Conservation (phyloP, 2,888 invertebrate genomes). For the Drosophila neotestacea region DNA sequence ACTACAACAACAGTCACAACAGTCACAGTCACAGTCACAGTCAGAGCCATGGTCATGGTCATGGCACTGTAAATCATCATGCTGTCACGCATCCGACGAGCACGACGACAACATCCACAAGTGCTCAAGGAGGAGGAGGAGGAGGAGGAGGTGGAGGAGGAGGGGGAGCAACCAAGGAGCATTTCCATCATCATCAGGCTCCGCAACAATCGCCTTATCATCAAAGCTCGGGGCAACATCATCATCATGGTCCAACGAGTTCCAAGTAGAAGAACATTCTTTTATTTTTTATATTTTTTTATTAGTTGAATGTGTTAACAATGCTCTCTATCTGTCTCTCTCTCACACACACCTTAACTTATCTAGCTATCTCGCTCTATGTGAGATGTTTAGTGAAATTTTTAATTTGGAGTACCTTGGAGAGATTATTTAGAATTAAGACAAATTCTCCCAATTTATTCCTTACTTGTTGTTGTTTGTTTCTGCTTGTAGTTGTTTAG, state of each 20-base stretch:
- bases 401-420: neutral
- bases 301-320: conserved; percentile 14
- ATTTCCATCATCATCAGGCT: conserved; percentile 39
- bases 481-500: neutral
- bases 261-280: conserved; percentile 47
- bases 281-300: conserved; percentile 1
- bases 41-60: conserved; percentile 9
- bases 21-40: conserved; percentile 5
- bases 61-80: conserved; percentile 27
- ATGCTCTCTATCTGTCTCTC: conserved; percentile 47
- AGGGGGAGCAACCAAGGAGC: conserved; percentile 39
- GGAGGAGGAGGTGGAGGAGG: no score
- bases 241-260: conserved; percentile 37
- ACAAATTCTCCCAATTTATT: neutral
- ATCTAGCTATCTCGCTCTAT: conserved; percentile 8
- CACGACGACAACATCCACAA: neutral
- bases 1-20: conserved; percentile 48
- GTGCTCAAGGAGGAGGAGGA: no score
- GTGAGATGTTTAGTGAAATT: conserved; percentile 1
- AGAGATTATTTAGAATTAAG: conserved; percentile 9
- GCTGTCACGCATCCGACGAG: conserved; percentile 1
- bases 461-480: conserved; percentile 14
- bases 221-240: conserved; percentile 38
- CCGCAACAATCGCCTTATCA: conserved; percentile 68
- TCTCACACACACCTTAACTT: no score